A percentile compares a stretch with the other conserved stretches of the same genome.
These are phyloP conservation scores for Anoplolepis gracilipes DNA, from an alignment of 1,140 invertebrate genomes.

Conservation along the genomic window DNA sequence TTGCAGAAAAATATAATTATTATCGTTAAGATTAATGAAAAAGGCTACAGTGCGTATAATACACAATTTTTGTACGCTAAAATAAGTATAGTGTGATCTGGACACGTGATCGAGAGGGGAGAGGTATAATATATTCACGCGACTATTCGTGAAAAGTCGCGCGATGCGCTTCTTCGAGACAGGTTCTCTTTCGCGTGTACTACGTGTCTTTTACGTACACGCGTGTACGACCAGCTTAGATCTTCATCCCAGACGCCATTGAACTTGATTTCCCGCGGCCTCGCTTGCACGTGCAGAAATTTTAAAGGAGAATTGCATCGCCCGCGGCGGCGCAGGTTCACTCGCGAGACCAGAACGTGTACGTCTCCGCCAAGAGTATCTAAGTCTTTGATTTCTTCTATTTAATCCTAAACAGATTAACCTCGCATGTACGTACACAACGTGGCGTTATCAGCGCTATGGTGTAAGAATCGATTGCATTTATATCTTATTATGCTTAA, in stretches of 20 bases:
- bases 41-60: not conserved
- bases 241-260: slow-evolving; percentile 73
- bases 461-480: not conserved
- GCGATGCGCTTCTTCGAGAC: slow-evolving; percentile 26
- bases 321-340: slow-evolving; percentile 65
- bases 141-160: slow-evolving; percentile 8
- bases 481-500: too few relatives aligned
- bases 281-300: slow-evolving; percentile 71
- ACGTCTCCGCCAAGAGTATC: slow-evolving; percentile 1
- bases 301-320: slow-evolving; percentile 69
- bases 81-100: not conserved
- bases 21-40: slow-evolving; percentile 16
- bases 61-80: slow-evolving; percentile 27
- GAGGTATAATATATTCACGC: not conserved
- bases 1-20: slow-evolving; percentile 12
- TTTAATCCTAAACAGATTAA: slow-evolving; percentile 39
- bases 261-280: slow-evolving; percentile 77
- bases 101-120: too few relatives aligned
- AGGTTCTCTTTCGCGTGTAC: slow-evolving; percentile 36
- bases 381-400: slow-evolving; percentile 24
- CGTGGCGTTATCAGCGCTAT: not conserved
- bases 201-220: slow-evolving; percentile 30
- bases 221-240: slow-evolving; percentile 53
- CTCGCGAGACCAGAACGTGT: slow-evolving; percentile 40
- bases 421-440: not conserved